Base-by-base conservation (phyloP, 2,113 vertebrate species). In the Scomber colias region DNA sequence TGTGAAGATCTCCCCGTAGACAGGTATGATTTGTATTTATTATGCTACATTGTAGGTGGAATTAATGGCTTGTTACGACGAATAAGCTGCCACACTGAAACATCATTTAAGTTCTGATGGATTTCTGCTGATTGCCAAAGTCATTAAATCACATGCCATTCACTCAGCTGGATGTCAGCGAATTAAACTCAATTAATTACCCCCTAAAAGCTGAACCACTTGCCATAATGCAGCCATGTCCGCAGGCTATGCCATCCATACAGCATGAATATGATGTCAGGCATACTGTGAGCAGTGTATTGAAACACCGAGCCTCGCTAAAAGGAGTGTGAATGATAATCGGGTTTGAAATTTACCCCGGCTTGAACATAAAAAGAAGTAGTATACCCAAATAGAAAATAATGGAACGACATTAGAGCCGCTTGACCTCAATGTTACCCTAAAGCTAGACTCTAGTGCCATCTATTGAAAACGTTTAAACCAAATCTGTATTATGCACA, bases 381-480 rank as follows among this genome's bases (percentile, higher is more conserved):
- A 63, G 67, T 71, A 85, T 77, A 54, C 74, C 69, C 62, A 89
- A 27, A 76, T 57, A 57, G 63, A 71, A 61, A 75, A 70, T 73
- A 80, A 90, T 60, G 56, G 66, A 77, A 55, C 53, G 21, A 87
- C 87, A 87, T 90, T 84, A 84, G 68, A 87, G 62, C 67, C 82
- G 83, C 84, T 93, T 95, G 94, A 95, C 93, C 94, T 92, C 88
- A 64, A 91, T 82, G 91, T 85, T 96, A 94, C 94, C 92, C 94
- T 95, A 95, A 95, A 90, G 93, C 95, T 95, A 96, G 96, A 96
- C 96, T 96, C 95, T 95, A 96, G 96, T 98, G 97, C 97, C 97
- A 98, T 96, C 97, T 99, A 98, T 97, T 96, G 97, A 99, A 94
- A 90, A 92, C 84, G 49, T 92, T 93, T 55, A 84, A 81, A 92